These are phyloP conservation scores for Smutsia temminckii DNA, from an alignment of 2,797 vertebrate species.

Conservation along the genomic window DNA sequence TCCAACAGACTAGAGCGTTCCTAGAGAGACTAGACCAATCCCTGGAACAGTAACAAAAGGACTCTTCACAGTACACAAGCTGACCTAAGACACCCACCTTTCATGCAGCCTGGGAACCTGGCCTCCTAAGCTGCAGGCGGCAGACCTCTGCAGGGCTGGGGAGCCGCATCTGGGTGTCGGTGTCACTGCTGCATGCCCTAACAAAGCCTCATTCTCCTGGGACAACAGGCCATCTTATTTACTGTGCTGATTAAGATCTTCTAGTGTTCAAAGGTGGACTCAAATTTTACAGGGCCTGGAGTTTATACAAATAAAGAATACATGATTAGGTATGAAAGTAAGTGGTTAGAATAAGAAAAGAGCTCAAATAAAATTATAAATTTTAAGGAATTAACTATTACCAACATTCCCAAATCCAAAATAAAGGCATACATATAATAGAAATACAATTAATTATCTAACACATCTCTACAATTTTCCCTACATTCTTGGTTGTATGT, in stretches of 20 bases:
- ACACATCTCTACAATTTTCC: background rate
- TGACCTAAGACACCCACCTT: background rate
- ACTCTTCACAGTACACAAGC: background rate
- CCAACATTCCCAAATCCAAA: background rate
- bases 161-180: accelerated
- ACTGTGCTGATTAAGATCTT: background rate
- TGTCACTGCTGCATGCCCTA: background rate
- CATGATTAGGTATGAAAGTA: background rate
- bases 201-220: background rate
- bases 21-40: background rate
- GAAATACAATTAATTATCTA: background rate
- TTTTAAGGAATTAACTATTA: background rate
- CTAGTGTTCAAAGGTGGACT: background rate
- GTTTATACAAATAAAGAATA: background rate
- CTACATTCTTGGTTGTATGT: background rate
- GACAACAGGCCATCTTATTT: background rate
- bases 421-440: background rate
- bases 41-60: background rate
- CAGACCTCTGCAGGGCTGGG: background rate
- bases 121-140: no score
- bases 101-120: background rate
- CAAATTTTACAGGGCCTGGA: background rate
- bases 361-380: background rate
- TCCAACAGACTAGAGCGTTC: background rate
- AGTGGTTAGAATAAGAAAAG: background rate